A percentile compares a stretch with the other conserved stretches of the same genome.
Evolutionary conservation across 2,888 invertebrate genomes (phyloP).

Genomic region (Coelopa pilipes): DNA sequence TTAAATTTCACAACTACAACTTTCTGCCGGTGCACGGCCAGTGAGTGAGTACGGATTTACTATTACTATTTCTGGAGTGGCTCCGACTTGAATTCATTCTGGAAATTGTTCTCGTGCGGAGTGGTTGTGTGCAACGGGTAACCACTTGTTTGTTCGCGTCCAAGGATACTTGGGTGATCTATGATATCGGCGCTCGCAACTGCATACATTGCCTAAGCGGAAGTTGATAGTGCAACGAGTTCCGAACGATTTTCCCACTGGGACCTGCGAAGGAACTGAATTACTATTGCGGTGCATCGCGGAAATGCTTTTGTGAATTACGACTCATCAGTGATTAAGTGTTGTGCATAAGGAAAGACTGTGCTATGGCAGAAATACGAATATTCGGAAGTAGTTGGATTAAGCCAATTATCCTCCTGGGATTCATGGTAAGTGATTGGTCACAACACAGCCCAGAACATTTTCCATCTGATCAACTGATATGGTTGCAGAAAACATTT

Average conservation of each 20-base stretch:
- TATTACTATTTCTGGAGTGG: conserved; percentile 28
- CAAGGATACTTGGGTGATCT: conserved; percentile 25
- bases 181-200: not conserved
- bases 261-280: not conserved
- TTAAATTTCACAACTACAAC: conserved; percentile 23
- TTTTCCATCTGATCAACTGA: too few relatives aligned
- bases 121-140: conserved; percentile 29
- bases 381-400: conserved; percentile 11
- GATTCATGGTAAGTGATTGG: conserved; percentile 15
- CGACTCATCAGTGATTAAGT: not conserved
- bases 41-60: conserved; percentile 19
- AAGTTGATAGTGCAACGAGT: not conserved
- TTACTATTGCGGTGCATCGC: not conserved
- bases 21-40: conserved; percentile 2
- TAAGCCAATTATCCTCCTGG: conserved; percentile 6
- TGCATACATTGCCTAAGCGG: not conserved
- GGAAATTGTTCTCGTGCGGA: conserved; percentile 32
- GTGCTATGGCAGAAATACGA: too few relatives aligned
- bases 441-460: not conserved
- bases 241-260: not conserved
- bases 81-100: conserved; percentile 31
- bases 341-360: not conserved
- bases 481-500: too few relatives aligned
- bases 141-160: conserved; percentile 21
- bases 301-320: too few relatives aligned